Evolutionary conservation across 2,113 vertebrate genomes (phyloP).

Genomic region (Uropsilus gracilis): DNA sequence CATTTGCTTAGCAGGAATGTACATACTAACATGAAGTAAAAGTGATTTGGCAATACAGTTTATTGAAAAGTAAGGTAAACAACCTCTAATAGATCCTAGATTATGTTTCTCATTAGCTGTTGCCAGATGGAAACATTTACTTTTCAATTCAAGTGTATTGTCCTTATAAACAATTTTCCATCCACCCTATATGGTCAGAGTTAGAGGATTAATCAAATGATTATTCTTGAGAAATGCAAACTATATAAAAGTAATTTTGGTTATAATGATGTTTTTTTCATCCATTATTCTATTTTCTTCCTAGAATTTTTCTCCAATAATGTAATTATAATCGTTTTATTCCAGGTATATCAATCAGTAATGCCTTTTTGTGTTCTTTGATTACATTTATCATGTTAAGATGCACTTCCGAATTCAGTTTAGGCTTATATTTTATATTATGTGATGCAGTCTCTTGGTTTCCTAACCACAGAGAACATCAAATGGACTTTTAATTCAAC

Average conservation of each 20-base stretch:
- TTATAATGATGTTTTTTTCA: neutral
- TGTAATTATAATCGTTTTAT: constrained; percentile 50
- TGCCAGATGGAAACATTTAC: neutral
- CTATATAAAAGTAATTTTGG: constrained; percentile 10
- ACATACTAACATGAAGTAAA: neutral
- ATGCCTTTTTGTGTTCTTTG: neutral
- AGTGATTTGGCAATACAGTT: neutral
- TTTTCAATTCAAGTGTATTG: neutral
- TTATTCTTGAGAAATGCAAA: constrained; percentile 32
- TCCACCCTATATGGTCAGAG: neutral
- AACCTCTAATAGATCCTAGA: neutral
- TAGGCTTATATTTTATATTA: constrained; percentile 20
- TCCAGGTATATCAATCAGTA: constrained; percentile 10
- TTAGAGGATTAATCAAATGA: constrained; percentile 18
- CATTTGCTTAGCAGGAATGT: neutral
- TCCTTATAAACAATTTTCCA: neutral
- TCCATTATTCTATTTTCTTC: constrained; percentile 44
- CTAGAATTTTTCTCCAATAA: constrained; percentile 24
- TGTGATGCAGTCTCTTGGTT: neutral
- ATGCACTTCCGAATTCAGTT: constrained; percentile 35
- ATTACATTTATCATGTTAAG: constrained; percentile 38
- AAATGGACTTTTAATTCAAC: constrained; percentile 34
- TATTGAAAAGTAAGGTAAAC: neutral
- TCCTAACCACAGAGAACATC: neutral
- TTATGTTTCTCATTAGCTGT: neutral